Conservation (phyloP, 2,797 vertebrate genomes). For the Pterois miles region DNA sequence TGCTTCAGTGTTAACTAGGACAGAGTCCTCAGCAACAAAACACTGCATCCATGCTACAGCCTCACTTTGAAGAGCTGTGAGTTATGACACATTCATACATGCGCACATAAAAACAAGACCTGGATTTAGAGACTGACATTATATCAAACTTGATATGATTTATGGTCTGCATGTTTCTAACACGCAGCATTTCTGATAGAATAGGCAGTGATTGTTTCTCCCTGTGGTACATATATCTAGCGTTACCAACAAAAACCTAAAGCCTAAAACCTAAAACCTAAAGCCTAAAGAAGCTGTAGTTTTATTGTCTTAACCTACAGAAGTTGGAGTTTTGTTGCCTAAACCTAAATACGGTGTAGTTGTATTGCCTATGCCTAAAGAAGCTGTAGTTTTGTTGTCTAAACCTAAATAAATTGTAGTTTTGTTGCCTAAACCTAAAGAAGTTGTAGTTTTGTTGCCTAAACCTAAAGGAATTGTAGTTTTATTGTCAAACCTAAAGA, state of each 20-base stretch:
- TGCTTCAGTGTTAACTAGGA: constrained; percentile 12
- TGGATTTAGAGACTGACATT: background rate
- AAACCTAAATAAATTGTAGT: too few relatives aligned
- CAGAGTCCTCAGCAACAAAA: background rate
- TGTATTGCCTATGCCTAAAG: too few relatives aligned
- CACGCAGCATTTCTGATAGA: background rate
- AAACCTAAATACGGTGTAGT: too few relatives aligned
- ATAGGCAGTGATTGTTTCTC: background rate
- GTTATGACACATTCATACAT: background rate
- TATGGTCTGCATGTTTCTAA: background rate
- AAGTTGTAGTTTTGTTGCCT: too few relatives aligned
- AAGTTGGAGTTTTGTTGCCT: too few relatives aligned
- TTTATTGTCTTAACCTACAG: too few relatives aligned
- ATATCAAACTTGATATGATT: background rate
- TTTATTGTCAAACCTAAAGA: too few relatives aligned
- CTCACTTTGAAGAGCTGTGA: background rate
- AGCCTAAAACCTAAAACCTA: too few relatives aligned
- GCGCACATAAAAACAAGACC: background rate
- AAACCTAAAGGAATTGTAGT: too few relatives aligned
- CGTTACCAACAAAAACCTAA: background rate
- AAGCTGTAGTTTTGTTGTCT: too few relatives aligned
- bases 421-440: too few relatives aligned
- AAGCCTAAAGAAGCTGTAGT: too few relatives aligned
- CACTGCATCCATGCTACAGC: background rate
- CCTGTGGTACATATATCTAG: background rate